Base-by-base conservation (phyloP, 30 jellyfish, hydroid and myxozoan genomes). In the Turritopsis dohrnii region DNA sequence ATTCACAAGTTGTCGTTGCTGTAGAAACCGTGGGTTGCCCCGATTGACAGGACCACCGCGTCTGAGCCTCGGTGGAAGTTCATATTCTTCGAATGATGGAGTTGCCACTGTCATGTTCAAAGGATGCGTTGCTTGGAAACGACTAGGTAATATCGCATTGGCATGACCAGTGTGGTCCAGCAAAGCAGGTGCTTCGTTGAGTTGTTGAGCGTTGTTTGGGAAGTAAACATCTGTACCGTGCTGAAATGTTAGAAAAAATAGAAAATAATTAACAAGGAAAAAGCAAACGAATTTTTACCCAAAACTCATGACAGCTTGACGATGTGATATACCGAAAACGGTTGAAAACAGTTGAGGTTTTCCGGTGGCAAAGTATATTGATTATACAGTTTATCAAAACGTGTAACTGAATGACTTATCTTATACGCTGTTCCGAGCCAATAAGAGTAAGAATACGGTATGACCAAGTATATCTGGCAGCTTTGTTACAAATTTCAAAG, bases 111-210 rank as follows among this genome's bases (percentile, higher is more conserved):
- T 16, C 16, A 69, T 69, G 77, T 19, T 23, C 9, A 69, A n/a
- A n/a, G 28, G 77, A 69, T 69, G 77, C 28, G 77, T 23, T 9
- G 77, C 0, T 69, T 69, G 77, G 22, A 69, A 69, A 69, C 77
- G 77, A 19, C 30, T 19, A n/a, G 28, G 23, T 21, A 69, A n/a
- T 19, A 69, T n/a, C 16, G 77, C 28, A 69, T 41, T 41, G 5
- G 60, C 13, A 41, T 41, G 60, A 13, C 60, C 60, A 41, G 60
- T 41, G 60, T 41, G 5, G 13, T 41, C 60, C 5, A 41, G 60
- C 60, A 41, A 41, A 41, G 60, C 60, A n/a, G 77, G 77, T 21
- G 77, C 16, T 23, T 69, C 77, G 77, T 69, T 69, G 77, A 23
- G 28, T 69, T n/a, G n/a, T n/a, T 69, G 77, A 69, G 77, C 28